phyloP scores from a whole-genome alignment of 1,140 invertebrate species.

The Lepeophtheirus salmonis region DNA sequence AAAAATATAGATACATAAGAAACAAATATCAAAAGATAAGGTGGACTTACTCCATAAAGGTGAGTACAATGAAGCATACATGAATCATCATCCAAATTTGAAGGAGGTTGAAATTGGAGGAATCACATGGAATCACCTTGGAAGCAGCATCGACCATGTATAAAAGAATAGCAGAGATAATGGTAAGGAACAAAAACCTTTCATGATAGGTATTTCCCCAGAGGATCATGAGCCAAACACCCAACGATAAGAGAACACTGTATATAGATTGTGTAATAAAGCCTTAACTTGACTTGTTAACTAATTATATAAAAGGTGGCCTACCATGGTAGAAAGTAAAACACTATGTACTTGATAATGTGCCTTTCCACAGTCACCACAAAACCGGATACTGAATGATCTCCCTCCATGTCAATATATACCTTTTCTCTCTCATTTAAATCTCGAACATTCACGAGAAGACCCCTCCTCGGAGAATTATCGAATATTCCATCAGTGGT shows the following conservation, averaged over 20 bases:
- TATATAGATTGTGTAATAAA: not conserved
- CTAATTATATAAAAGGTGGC: not conserved
- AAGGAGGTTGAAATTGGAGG: not conserved
- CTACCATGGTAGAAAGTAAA: not conserved
- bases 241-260: not conserved
- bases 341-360: not conserved
- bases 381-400: not conserved
- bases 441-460: not conserved
- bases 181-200: not conserved
- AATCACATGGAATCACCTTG: not conserved
- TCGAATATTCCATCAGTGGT: not conserved
- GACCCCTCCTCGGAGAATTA: not conserved
- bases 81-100: not conserved
- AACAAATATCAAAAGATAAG: not conserved
- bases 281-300: not conserved
- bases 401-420: not conserved
- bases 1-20: not conserved
- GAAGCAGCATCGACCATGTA: not conserved
- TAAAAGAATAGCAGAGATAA: not conserved
- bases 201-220: not conserved
- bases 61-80: not conserved
- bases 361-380: not conserved
- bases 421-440: not conserved
- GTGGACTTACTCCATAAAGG: not conserved
- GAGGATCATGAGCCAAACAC: not conserved